Evolutionary conservation across 2,888 invertebrate genomes (phyloP).

Genomic region (Pollenia angustigena): DNA sequence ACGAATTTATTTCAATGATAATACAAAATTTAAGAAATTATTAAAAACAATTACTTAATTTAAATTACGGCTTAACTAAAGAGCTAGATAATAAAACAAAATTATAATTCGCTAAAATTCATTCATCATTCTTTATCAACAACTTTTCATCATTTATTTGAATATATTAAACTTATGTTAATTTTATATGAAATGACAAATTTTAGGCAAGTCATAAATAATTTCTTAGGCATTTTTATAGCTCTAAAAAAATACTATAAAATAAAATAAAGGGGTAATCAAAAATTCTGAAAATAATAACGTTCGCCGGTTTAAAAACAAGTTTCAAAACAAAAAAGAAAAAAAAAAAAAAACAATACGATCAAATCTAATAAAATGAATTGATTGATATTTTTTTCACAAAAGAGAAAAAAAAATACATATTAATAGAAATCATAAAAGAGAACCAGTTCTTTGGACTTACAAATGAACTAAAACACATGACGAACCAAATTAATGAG

Average conservation of each 20-base stretch:
- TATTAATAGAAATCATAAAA: not conserved
- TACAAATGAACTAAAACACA: not conserved
- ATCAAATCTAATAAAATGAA: not conserved
- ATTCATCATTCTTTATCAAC: constrained; percentile 21
- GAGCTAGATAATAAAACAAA: not conserved
- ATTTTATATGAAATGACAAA: constrained; percentile 28
- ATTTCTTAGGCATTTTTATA: constrained; percentile 7
- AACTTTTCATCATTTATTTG: constrained; percentile 19
- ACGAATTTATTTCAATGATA: not conserved
- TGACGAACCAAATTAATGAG: constrained; percentile 23
- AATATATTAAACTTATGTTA: constrained; percentile 13
- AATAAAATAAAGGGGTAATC: not conserved
- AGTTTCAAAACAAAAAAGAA: constrained; percentile 8
- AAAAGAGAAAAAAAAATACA: not conserved
- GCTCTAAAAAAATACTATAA: not conserved
- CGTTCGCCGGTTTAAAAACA: not conserved
- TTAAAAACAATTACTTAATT: not conserved
- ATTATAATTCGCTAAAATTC: constrained; percentile 31
- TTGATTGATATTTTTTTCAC: constrained; percentile 26
- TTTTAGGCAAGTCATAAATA: constrained; percentile 1
- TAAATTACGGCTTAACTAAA: not conserved
- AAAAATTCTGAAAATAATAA: not conserved
- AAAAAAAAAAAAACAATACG: not conserved
- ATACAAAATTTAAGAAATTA: no score
- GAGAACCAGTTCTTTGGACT: constrained; percentile 5